Evolutionary conservation across 2,797 vertebrate species (phyloP), one percentile per base, ranked within the genome.

Genomic region (Oophaga sylvatica): DNA sequence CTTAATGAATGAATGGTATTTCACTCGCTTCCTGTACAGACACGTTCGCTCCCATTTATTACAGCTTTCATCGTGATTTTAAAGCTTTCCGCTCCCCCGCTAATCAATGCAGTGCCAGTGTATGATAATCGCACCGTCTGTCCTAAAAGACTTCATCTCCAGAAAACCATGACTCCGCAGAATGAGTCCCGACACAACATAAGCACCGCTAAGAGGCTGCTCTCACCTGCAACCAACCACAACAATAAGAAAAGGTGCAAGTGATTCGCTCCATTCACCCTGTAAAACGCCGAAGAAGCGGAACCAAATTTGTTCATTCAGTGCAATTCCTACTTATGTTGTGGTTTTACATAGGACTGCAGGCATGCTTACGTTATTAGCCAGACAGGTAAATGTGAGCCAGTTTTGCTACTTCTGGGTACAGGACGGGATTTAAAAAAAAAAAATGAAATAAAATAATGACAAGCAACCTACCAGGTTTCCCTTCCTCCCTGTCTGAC

Each of bases 401-500:
- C 19, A 45, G 7, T 1, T 35, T 26, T 45, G 35, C 35, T 73
- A 45, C 19, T 19, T 41, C 68, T 19, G 26, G 13, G 13, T 7
- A 22, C 15, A 75, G 16, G 48, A 77, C 12, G n/a, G 22, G 75
- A 48, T 16, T 77, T 26, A 76, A 19, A 83, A 56, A 48, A 48
- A 65, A n/a, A 65, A 65, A 26, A 9, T 7, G 9, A 35, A 81
- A 11, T 53, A n/a, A 19, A 16, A 31, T 10, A 10, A 78, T 19
- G 31, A 80, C 29, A 77, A 7, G 81, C 78, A 11, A 94, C 93
- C 59, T 93, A 97, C 96, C 95, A n/a, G 92, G 92, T 88, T 94
- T 95, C 88, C 90, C 90, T 90, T 93, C 91, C 90, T 96, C 95
- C 76, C 91, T 90, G 90, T 94, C 95, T 29, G 94, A 93, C 91